Conservation (phyloP, 2,888 invertebrate genomes). For the Hedya salicella region DNA sequence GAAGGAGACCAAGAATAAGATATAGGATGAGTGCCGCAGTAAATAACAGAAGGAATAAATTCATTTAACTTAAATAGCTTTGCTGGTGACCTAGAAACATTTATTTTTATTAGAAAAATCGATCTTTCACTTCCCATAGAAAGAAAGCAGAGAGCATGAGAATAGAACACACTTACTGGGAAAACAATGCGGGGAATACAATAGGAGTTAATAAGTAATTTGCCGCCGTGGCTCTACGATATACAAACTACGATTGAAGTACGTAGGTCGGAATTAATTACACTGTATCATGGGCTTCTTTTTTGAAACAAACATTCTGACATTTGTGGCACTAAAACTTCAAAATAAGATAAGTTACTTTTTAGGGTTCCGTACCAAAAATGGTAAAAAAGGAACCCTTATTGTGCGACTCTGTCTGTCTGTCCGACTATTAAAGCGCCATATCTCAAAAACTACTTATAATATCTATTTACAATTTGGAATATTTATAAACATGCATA, state of each 20-base stretch:
- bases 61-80: constrained; percentile 21
- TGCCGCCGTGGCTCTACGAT: not conserved
- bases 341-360: no score
- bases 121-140: constrained; percentile 11
- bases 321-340: no score
- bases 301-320: no score
- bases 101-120: constrained; percentile 13
- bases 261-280: not conserved
- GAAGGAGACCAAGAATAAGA: constrained; percentile 29
- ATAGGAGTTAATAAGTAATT: not conserved
- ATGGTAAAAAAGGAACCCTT: no score
- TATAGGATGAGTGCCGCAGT: constrained; percentile 12
- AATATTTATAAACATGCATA: no score
- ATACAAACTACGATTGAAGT: not conserved
- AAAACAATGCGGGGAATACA: constrained; percentile 15
- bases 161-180: not conserved
- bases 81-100: constrained; percentile 16
- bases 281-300: not conserved
- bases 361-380: no score
- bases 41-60: constrained; percentile 26
- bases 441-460: no score
- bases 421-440: no score
- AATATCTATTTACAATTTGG: no score
- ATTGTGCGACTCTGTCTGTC: no score
- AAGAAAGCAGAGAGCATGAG: constrained; percentile 21